These are phyloP conservation scores for Manis crassicaudata DNA, from an alignment of 2,797 vertebrate species.

Conservation along the genomic window DNA sequence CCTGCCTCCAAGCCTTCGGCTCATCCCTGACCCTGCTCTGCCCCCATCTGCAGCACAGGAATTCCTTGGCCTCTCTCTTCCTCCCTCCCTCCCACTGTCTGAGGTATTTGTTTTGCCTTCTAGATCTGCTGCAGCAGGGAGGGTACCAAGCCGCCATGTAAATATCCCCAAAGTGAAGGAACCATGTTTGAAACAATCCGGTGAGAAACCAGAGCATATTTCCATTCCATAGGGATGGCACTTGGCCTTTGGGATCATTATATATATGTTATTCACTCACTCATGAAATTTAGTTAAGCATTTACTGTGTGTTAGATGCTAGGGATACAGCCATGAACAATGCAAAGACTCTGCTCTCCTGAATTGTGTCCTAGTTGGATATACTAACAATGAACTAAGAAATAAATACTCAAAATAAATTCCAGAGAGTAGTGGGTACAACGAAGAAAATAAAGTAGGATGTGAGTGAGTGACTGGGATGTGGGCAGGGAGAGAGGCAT, in stretches of 20 bases:
- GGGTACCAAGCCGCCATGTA: fast-evolving
- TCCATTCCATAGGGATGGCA: not conserved
- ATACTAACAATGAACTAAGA: not conserved
- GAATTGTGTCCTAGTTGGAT: not conserved
- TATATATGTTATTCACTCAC: not conserved
- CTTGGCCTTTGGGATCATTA: not conserved
- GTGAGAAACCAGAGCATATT: constrained; percentile 12
- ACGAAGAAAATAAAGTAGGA: not conserved
- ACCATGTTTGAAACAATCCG: not conserved
- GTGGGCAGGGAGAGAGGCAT: not conserved
- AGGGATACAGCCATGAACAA: not conserved
- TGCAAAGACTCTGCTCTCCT: not conserved
- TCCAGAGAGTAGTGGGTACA: not conserved
- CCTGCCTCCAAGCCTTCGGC: not conserved
- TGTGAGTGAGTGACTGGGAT: not conserved
- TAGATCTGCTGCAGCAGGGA: not conserved
- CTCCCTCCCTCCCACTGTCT: not conserved
- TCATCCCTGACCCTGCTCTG: not conserved
- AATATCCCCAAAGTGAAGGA: not conserved
- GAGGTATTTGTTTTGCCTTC: not conserved
- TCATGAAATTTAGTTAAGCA: not conserved
- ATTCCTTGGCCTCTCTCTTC: not conserved
- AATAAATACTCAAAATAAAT: not conserved
- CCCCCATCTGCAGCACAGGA: not conserved
- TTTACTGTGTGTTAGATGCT: not conserved